Conservation (phyloP, 2,797 vertebrate species). For the Fundulus diaphanus region DNA sequence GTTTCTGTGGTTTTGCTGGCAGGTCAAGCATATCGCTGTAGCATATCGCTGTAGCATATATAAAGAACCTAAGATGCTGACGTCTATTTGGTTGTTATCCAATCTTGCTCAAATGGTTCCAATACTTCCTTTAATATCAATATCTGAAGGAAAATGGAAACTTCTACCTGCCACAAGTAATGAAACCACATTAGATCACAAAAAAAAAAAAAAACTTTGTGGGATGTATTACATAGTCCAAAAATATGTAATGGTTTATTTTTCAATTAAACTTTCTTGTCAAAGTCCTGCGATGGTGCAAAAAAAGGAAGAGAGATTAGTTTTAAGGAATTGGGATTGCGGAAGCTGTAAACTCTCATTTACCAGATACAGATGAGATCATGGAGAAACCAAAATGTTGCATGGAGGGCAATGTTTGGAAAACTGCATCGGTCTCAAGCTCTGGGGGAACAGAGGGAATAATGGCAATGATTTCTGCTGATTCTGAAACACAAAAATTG, state of each 20-base stretch:
- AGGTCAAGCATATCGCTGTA: background rate
- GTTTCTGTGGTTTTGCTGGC: constrained; percentile 40
- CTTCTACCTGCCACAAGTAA: accelerated
- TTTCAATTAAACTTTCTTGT: constrained; percentile 10
- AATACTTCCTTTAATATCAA: background rate
- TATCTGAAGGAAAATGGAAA: background rate
- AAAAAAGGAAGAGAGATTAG: constrained; percentile 65
- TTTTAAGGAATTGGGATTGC: constrained; percentile 64
- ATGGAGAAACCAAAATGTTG: constrained; percentile 40
- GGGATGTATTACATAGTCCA: background rate
- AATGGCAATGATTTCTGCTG: background rate
- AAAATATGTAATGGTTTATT: background rate
- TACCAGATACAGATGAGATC: constrained; percentile 45
- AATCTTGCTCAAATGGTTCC: background rate
- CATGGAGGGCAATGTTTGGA: background rate
- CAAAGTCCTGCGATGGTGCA: background rate
- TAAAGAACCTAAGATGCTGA: background rate
- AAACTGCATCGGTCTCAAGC: background rate
- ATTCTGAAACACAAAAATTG: background rate
- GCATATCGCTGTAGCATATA: background rate
- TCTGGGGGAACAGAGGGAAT: background rate
- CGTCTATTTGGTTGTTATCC: background rate
- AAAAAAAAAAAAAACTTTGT: too few relatives aligned
- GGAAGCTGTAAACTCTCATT: constrained; percentile 7
- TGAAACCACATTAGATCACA: background rate